Conservation (phyloP, 2,797 vertebrate species). For the Acipenser transmontanus region DNA sequence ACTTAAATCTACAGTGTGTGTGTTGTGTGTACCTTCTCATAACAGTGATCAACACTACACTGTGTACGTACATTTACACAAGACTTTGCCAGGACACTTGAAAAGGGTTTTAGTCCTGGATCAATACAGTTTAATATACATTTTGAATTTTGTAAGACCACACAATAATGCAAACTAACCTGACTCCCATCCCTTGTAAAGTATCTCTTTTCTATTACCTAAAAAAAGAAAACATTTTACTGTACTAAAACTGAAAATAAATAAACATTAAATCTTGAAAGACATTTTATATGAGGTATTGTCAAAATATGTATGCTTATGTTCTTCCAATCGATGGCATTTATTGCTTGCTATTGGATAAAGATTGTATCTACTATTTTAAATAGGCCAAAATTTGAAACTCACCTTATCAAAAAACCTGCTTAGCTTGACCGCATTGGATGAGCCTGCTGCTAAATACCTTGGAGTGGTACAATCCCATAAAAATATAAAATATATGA, state of each 20-base stretch:
- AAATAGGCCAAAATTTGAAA: not conserved
- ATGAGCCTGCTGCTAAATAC: constrained; percentile 90
- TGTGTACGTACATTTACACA: no score
- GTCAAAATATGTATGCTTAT: no score
- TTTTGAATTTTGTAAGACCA: not conserved
- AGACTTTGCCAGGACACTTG: no score
- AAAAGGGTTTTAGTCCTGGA: no score
- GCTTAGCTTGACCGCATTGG: constrained; percentile 95
- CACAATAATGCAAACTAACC: constrained; percentile 51
- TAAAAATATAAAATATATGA: constrained; percentile 12
- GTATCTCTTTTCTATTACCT: constrained; percentile 96
- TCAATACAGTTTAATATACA: not conserved
- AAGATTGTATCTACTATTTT: no score
- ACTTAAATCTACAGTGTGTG: not conserved
- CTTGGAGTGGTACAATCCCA: constrained; percentile 92
- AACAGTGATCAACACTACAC: not conserved
- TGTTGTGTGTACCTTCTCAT: not conserved
- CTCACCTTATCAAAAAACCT: constrained; percentile 96
- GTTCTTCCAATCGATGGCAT: no score
- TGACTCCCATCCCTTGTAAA: constrained; percentile 80
- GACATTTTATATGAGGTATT: no score
- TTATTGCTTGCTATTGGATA: no score
- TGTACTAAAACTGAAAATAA: no score
- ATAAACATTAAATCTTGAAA: no score
- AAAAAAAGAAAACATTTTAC: constrained; percentile 6